Evolutionary conservation across 2,797 vertebrate species (phyloP), one percentile per base, ranked within the genome.

Genomic region (Erethizon dorsatum): DNA sequence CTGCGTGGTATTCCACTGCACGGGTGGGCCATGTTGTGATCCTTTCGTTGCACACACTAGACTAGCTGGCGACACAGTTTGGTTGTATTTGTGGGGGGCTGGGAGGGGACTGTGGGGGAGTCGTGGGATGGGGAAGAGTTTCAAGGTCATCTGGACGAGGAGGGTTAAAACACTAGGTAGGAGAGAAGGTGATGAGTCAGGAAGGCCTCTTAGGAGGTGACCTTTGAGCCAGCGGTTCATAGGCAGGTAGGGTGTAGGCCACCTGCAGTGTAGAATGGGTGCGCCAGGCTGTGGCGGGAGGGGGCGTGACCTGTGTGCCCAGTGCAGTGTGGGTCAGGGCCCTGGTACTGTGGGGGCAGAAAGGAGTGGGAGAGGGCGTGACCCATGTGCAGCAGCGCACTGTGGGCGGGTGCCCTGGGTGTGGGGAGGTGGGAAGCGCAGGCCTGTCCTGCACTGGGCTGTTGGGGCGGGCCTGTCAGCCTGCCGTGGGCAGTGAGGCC

Each of bases 341-440:
- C 75, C 28, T 52, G 75, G 14, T 33, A 14, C 75, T 73, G 71
- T 37, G 69, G 37, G 18, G 6, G 50, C 15, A 1, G 15, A 17
- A 17, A 17, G 54, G 59, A 24, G 24, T 24, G 26, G 22, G 59
- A 61, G 59, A 10, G 24, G 59, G 24, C 24, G 1, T 61, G 24
- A 61, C 59, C 59, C 59, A 61, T 26, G 59, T 69, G 33, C 65
- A 17, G 31, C 31, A 14, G 31, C 8, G 31, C 33, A 14, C 6
- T 65, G 63, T 65, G 5, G 63, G 63, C 65, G 5, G 9, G 61
- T 63, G 61, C 61, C 61, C 26, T 13, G 61, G 50, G 15, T 61
- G n/a, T 1, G 2, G 1, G 28, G 13, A 37, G 31, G 33, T 2
- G 0, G 69, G 65, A n/a, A 83, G 37, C 7, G 0, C 26, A 52